Evolutionary conservation across 2,888 invertebrate species (phyloP).

Genomic region (Eupithecia abbreviata): DNA sequence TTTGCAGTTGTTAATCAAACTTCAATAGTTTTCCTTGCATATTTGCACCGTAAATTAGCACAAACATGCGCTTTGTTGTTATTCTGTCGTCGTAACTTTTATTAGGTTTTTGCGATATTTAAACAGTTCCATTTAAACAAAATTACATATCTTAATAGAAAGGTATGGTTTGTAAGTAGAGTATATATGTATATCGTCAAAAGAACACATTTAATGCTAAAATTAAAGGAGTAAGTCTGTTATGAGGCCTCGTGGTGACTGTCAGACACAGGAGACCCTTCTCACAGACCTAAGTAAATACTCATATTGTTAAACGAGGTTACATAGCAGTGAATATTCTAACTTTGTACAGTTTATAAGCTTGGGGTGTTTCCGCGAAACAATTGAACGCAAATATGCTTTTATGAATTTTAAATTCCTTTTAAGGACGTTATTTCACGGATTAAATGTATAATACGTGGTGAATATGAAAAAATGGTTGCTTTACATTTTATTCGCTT

Average conservation of each 20-base stretch:
- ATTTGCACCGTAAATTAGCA: not conserved
- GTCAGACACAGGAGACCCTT: conserved; percentile 20
- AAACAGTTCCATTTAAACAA: not conserved
- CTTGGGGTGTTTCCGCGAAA: not conserved
- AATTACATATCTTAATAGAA: not conserved
- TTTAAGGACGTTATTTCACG: not conserved
- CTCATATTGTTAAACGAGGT: conserved; percentile 9
- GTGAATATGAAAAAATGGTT: not conserved
- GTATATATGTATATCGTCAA: not conserved
- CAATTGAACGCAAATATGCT: not conserved
- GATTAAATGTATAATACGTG: not conserved
- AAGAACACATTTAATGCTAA: not conserved
- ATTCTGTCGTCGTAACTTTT: not conserved
- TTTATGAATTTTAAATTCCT: conserved; percentile 11
- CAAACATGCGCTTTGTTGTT: not conserved
- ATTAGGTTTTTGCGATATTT: not conserved
- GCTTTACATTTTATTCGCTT: not conserved
- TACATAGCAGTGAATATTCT: conserved; percentile 7
- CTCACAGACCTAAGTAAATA: conserved; percentile 23
- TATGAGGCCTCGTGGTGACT: not conserved
- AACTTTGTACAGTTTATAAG: conserved; percentile 5
- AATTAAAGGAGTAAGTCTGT: not conserved
- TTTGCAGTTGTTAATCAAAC: conserved; percentile 14
- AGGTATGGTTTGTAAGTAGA: not conserved
- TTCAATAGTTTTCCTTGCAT: conserved; percentile 1